A percentile compares a stretch with the other conserved stretches of the same genome.
phyloP scores from a whole-genome alignment of 2,797 vertebrate genomes.

The Phrynocephalus guinanensis region DNA sequence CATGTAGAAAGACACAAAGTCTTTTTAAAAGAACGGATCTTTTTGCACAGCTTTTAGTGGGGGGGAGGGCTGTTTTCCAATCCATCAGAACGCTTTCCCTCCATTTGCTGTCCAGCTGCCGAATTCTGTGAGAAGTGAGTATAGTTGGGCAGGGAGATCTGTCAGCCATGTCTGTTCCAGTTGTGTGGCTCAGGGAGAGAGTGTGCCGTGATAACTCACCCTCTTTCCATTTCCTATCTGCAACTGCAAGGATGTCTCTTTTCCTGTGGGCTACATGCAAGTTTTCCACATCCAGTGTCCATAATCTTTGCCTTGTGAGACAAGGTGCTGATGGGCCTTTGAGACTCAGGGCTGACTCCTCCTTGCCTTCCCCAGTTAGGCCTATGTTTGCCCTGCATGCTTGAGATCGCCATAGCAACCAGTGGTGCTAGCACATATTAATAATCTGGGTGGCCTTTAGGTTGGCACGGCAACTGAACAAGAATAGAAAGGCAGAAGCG shows the following conservation, averaged over 20 bases:
- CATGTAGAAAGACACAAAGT: neutral
- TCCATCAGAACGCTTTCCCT: neutral
- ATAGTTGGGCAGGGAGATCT: neutral
- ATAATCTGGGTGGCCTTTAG: conserved; percentile 70
- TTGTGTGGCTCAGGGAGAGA: neutral
- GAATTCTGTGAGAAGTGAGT: neutral
- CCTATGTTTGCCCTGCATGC: conserved; percentile 57
- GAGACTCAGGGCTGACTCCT: conserved; percentile 51
- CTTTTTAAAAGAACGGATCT: neutral
- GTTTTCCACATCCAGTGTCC: neutral
- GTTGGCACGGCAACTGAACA: conserved; percentile 72
- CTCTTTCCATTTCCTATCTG: neutral
- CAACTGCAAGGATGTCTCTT: neutral
- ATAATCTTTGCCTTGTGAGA: conserved; percentile 19
- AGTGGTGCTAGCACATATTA: conserved; percentile 65
- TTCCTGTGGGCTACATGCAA: neutral
- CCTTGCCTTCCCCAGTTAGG: conserved; percentile 62
- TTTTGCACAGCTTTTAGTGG: neutral
- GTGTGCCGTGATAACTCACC: neutral
- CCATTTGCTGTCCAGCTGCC: neutral
- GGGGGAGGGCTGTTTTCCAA: neutral
- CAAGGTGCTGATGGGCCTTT: conserved; percentile 39
- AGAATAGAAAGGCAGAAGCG: conserved; percentile 70
- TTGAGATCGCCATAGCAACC: conserved; percentile 66
- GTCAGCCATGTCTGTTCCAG: neutral